Percentiles rank a stretch among this genome's conserved stretches.
Evolutionary conservation across 1,140 invertebrate species (phyloP).

Genomic region (Asbolus verrucosus): DNA sequence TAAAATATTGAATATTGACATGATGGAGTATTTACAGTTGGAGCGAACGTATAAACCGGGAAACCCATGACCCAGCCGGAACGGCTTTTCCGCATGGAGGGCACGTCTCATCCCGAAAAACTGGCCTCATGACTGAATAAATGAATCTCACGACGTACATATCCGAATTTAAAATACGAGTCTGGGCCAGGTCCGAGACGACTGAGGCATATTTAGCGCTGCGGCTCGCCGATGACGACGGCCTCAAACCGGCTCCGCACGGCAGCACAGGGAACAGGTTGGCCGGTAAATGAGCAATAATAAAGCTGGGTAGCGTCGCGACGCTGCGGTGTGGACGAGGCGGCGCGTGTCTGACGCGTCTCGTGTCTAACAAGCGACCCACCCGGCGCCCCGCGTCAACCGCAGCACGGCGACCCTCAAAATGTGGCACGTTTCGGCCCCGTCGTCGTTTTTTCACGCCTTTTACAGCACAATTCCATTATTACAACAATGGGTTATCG

Average conservation of each 20-base stretch:
- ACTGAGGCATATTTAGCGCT: slow-evolving; percentile 26
- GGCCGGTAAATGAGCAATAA: slow-evolving; percentile 62
- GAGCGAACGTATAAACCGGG: slow-evolving; percentile 8
- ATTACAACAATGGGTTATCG: too few relatives aligned
- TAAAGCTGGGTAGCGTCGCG: slow-evolving; percentile 57
- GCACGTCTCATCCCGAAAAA: slow-evolving; percentile 23
- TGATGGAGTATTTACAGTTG: slow-evolving; percentile 36
- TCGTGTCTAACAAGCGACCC: slow-evolving; percentile 64
- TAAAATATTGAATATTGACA: slow-evolving; percentile 37
- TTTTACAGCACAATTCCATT: not conserved
- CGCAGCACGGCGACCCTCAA: slow-evolving; percentile 51
- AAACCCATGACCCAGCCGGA: not conserved
- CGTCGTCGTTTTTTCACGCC: not conserved
- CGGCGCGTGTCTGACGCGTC: slow-evolving; percentile 65
- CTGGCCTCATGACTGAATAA: slow-evolving; percentile 21
- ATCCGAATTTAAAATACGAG: slow-evolving; percentile 40
- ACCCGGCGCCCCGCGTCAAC: slow-evolving; percentile 57
- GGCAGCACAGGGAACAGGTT: slow-evolving; percentile 57
- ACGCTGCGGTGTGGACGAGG: slow-evolving; percentile 60
- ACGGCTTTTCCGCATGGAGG: not conserved
- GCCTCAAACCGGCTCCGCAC: slow-evolving; percentile 8
- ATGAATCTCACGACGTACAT: slow-evolving; percentile 19
- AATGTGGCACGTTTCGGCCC: slow-evolving; percentile 33
- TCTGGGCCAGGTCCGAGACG: too few relatives aligned
- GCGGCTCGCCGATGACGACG: slow-evolving; percentile 7